Base-by-base conservation (phyloP, 2,888 invertebrate species). In the Tetragonula carbonaria region DNA sequence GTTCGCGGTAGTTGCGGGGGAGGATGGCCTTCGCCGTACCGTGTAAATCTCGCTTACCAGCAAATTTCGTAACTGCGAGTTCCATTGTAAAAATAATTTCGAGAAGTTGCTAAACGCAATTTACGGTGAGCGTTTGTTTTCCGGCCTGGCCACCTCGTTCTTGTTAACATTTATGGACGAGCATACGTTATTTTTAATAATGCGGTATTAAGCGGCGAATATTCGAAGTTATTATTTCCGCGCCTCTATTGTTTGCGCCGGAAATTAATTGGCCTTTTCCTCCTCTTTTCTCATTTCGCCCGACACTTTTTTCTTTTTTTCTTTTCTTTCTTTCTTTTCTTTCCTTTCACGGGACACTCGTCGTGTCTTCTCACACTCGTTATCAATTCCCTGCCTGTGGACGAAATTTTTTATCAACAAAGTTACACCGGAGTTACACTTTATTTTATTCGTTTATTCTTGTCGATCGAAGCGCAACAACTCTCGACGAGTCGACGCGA, bases 31-130 rank as follows among this genome's bases (percentile, higher is more conserved):
- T 65, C 55, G 55, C 21, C 55, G 55, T 21, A 2, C 50, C 51
- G 50, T 55, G 63, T 71, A 70, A 65, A 80, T 80, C 33, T 76
- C 70, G 50, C 63, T 50, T 57, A 11, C 57, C n/a, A 57, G 45
- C 2, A 8, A 80, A 80, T 76, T 80, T 76, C n/a, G 28, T 18
- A 68, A 21, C 8, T 16, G 28, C 55, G 55, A 76, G 63, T 80
- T 76, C 50, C 33, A 21, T 21, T 50, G 65, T 65, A 80, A 80
- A 80, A 80, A 80, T 76, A 65, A 76, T 71, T 80, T 80, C 63
- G 63, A 70, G 70, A 76, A 65, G 65, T 76, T 70, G 53, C 33
- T 76, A 65, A 70, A 55, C 51, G 70, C 51, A 70, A 63, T 76
- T 76, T 70, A 80, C 63, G 55, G 11, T 2, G 3, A 6, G 14